Evolutionary conservation across 2,888 invertebrate genomes (phyloP).

Genomic region (Spodoptera littoralis): DNA sequence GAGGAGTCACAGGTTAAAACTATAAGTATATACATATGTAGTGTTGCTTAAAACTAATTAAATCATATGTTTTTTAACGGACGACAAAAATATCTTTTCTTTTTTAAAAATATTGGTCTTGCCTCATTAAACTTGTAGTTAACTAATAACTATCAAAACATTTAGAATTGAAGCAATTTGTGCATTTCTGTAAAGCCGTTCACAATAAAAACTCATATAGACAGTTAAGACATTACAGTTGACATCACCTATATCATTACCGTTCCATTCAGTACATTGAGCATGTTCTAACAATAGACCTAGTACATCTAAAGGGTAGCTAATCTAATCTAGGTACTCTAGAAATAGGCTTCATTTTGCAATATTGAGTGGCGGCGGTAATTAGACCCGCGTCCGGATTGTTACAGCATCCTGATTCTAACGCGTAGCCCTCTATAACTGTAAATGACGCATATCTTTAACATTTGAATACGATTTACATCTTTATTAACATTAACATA

Average conservation of each 20-base stretch:
- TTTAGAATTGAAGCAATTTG: too few relatives aligned
- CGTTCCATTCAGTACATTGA: conserved; percentile 73
- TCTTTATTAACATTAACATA: conserved; percentile 24
- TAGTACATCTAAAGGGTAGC: conserved; percentile 77
- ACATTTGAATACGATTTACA: conserved; percentile 29
- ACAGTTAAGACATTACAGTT: too few relatives aligned
- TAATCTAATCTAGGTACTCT: conserved; percentile 37
- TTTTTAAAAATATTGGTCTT: too few relatives aligned
- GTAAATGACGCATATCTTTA: conserved; percentile 49
- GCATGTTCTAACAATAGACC: conserved; percentile 81
- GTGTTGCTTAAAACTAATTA: too few relatives aligned
- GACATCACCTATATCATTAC: conserved; percentile 75
- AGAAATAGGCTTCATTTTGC: conserved; percentile 83
- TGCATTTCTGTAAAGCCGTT: too few relatives aligned
- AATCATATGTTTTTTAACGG: too few relatives aligned
- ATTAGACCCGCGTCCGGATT: conserved; percentile 84
- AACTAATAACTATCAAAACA: too few relatives aligned
- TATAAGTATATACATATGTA: too few relatives aligned
- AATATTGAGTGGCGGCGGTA: conserved; percentile 84
- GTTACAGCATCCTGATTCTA: conserved; percentile 87
- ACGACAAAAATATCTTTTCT: too few relatives aligned
- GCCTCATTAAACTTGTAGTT: too few relatives aligned
- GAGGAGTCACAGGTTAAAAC: too few relatives aligned
- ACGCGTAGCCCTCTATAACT: conserved; percentile 65
- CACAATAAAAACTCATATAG: too few relatives aligned